Conservation (phyloP, 2,888 invertebrate genomes). For the Melangyna quadrimaculata region DNA sequence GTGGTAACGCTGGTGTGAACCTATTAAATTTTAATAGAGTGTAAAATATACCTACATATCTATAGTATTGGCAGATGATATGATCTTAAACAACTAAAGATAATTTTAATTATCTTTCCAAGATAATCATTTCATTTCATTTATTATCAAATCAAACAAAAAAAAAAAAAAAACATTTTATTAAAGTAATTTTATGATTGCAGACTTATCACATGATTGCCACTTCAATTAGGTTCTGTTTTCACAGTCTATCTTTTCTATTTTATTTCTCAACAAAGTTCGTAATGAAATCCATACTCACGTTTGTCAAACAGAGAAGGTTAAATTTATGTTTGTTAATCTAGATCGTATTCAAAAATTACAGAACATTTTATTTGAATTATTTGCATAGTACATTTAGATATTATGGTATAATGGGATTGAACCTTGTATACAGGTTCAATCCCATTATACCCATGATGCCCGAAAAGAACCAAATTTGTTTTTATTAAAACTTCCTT, state of each 20-base stretch:
- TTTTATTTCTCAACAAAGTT: not conserved
- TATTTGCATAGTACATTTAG: too few species aligned
- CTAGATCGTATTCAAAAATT: not conserved
- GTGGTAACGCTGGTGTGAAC: too few species aligned
- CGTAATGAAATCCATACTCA: not conserved
- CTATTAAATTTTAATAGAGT: not conserved
- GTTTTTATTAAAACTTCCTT: too few species aligned
- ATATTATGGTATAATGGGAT: too few species aligned
- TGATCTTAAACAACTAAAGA: not conserved
- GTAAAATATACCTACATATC: not conserved
- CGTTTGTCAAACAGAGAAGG: not conserved
- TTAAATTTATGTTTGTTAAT: not conserved
- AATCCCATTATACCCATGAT: too few species aligned
- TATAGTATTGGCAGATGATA: not conserved
- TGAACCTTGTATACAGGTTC: too few species aligned
- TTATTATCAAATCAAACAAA: not conserved
- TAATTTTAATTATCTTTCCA: not conserved
- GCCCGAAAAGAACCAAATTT: too few species aligned
- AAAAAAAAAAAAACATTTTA: not conserved
- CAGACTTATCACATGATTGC: constrained; percentile 13
- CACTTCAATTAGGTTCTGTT: constrained; percentile 24
- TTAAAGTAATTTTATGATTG: not conserved
- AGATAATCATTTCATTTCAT: not conserved
- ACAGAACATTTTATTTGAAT: not conserved
- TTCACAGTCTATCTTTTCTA: constrained; percentile 1